Evolutionary conservation across 2,113 vertebrate genomes (phyloP).

Genomic region (Fregata magnificens): DNA sequence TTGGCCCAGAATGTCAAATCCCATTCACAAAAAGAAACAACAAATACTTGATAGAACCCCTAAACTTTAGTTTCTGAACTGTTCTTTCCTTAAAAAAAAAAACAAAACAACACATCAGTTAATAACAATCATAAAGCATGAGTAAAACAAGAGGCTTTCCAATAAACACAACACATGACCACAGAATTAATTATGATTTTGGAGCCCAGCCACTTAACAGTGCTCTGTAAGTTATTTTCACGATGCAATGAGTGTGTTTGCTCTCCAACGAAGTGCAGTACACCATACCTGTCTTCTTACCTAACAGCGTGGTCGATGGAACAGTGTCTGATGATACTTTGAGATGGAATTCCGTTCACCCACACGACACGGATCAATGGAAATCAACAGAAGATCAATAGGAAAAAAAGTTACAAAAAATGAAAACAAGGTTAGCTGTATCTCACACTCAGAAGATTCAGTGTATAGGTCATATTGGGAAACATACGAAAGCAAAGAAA

Average conservation of each 20-base stretch:
- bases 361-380: slow-evolving; percentile 36
- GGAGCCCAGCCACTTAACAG: neutral
- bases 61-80: neutral
- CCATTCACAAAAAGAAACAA: neutral
- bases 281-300: slow-evolving; percentile 67
- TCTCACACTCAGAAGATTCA: neutral
- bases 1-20: neutral
- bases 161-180: neutral
- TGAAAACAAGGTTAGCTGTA: slow-evolving; percentile 46
- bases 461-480: neutral
- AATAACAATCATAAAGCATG: neutral
- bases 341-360: slow-evolving; percentile 54
- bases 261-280: neutral
- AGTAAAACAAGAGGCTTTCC: neutral
- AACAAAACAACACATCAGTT: neutral
- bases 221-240: neutral
- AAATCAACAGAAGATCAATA: slow-evolving; percentile 43
- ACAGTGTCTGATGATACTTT: slow-evolving; percentile 84
- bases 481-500: neutral
- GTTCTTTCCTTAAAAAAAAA: neutral
- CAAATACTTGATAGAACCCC: neutral
- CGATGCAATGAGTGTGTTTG: neutral
- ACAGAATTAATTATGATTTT: neutral
- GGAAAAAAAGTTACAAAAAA: slow-evolving; percentile 37
- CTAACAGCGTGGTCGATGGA: slow-evolving; percentile 81